Conservation (phyloP, 2,113 vertebrate species). For the Xenotilapia longispinis region DNA sequence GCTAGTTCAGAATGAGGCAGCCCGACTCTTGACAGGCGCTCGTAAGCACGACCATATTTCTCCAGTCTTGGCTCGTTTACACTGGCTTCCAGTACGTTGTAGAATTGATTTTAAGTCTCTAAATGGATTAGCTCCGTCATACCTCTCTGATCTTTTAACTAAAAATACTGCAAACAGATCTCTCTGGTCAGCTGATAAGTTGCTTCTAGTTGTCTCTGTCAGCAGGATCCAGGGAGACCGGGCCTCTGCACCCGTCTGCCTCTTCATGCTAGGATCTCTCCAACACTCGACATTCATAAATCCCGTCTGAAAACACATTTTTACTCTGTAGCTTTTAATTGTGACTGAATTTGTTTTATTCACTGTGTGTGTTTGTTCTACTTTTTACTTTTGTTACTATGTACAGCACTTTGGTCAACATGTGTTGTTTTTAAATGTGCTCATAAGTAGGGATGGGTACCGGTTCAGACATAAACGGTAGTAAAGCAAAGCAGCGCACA, state of each 20-base stretch:
- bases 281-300: too few relatives aligned
- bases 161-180: not conserved
- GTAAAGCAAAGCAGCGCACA: too few relatives aligned
- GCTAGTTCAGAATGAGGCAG: not conserved
- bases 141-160: not conserved
- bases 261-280: not conserved
- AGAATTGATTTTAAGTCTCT: not conserved
- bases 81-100: not conserved
- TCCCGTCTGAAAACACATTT: too few relatives aligned
- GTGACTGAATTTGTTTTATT: too few relatives aligned
- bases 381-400: too few relatives aligned
- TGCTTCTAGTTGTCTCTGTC: not conserved
- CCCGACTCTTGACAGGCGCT: not conserved
- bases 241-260: fast-evolving
- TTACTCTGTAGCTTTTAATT: too few relatives aligned
- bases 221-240: not conserved
- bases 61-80: not conserved
- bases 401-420: too few relatives aligned
- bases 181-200: not conserved
- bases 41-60: not conserved
- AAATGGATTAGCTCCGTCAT: not conserved
- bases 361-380: too few relatives aligned
- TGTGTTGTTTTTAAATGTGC: too few relatives aligned
- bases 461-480: too few relatives aligned
- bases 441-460: too few relatives aligned